Percentiles rank a stretch among this genome's conserved stretches.
Conservation (phyloP, 2,888 invertebrate genomes). For the Drosophila vallismaia region DNA sequence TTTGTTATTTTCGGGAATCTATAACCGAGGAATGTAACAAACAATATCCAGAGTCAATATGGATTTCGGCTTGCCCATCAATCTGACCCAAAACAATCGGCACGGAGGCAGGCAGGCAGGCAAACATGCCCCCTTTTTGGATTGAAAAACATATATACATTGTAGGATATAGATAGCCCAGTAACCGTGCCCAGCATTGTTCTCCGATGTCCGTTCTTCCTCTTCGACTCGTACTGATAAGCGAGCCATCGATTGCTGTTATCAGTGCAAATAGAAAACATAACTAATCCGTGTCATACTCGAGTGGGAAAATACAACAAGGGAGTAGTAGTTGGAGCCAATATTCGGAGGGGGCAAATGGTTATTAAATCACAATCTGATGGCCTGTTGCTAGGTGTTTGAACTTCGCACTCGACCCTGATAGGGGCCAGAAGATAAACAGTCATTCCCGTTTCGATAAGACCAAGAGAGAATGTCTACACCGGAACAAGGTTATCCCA, state of each 20-base stretch:
- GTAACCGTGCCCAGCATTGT: slow-evolving; percentile 26
- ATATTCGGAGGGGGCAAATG: slow-evolving; percentile 9
- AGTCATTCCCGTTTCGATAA: slow-evolving; percentile 12
- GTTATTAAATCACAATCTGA: slow-evolving; percentile 40
- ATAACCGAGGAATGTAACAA: background rate
- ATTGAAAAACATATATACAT: background rate
- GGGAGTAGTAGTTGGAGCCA: background rate
- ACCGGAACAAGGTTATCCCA: slow-evolving; percentile 19
- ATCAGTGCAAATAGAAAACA: slow-evolving; percentile 52
- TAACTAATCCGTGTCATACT: slow-evolving; percentile 61
- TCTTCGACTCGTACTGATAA: slow-evolving; percentile 17
- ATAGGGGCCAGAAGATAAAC: slow-evolving; percentile 31
- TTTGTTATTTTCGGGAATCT: slow-evolving; percentile 5
- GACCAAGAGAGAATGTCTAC: background rate
- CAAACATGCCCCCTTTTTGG: slow-evolving; percentile 5
- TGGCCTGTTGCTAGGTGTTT: slow-evolving; percentile 36
- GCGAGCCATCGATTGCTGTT: slow-evolving; percentile 45
- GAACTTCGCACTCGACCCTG: slow-evolving; percentile 51
- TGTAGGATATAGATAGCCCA: slow-evolving; percentile 19
- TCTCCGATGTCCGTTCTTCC: slow-evolving; percentile 11
- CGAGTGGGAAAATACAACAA: slow-evolving; percentile 23
- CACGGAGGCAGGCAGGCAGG: background rate
- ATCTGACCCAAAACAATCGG: background rate
- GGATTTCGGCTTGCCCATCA: background rate
- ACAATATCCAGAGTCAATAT: background rate